These are phyloP conservation scores for Lycopodina hypogea DNA, from an alignment of 37 sponge, comb jelly and placozoan genomes.

Conservation along the genomic window DNA sequence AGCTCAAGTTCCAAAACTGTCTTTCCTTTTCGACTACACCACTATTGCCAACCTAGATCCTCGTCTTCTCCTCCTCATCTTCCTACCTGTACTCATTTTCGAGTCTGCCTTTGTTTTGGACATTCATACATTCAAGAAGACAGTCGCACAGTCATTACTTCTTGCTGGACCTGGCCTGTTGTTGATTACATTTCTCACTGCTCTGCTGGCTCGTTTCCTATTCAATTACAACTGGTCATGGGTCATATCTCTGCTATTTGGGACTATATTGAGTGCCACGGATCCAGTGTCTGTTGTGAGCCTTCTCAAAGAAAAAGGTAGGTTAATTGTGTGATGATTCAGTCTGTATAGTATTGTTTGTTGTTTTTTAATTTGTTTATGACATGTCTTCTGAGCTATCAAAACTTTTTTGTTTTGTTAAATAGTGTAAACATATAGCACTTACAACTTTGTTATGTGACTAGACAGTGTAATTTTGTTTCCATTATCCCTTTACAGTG, in stretches of 20 bases:
- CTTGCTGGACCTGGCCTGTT: conserved; percentile 87
- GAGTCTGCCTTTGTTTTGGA: conserved; percentile 91
- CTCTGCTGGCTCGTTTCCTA: conserved; percentile 68
- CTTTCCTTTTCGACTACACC: conserved; percentile 52
- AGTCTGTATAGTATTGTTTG: neutral
- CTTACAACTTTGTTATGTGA: neutral
- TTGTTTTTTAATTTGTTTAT: neutral
- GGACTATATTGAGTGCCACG: conserved; percentile 88
- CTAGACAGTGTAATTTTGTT: neutral
- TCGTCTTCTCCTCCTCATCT: conserved; percentile 76
- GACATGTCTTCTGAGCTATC: neutral
- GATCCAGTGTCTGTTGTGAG: conserved; percentile 93
- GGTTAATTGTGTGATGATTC: neutral
- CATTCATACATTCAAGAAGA: conserved; percentile 92
- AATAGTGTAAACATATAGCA: neutral
- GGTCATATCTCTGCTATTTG: conserved; percentile 75
- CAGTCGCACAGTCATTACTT: conserved; percentile 69
- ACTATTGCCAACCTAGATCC: conserved; percentile 78
- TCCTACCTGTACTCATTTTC: conserved; percentile 88
- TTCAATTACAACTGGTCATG: conserved; percentile 91
- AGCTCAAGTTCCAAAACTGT: conserved; percentile 8
- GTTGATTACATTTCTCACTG: conserved; percentile 58
- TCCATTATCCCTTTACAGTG: conserved; percentile 22
- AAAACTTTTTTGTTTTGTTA: neutral
- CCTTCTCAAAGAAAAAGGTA: conserved; percentile 74